phyloP scores from a whole-genome alignment of 2,113 vertebrate species.

The Orycteropus afer region DNA sequence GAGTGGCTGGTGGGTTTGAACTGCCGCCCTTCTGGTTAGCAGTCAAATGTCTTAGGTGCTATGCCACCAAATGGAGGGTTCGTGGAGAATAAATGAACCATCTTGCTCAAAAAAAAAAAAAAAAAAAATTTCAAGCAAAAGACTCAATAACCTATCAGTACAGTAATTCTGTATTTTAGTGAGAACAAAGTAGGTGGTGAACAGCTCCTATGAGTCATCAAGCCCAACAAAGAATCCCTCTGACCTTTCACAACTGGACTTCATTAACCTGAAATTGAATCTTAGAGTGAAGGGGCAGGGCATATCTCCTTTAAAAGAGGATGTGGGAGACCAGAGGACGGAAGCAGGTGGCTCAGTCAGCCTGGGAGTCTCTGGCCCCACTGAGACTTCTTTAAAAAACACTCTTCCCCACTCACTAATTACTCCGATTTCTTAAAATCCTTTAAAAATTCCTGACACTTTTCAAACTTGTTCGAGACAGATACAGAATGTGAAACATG shows the following conservation, averaged over 20 bases:
- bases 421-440: neutral
- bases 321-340: slow-evolving; percentile 42
- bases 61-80: too few relatives aligned
- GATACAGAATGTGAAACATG: neutral
- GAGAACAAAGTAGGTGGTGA: neutral
- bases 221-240: neutral
- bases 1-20: too few relatives aligned
- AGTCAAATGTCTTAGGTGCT: too few relatives aligned
- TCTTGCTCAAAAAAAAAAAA: too few relatives aligned
- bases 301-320: slow-evolving; percentile 51
- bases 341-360: slow-evolving; percentile 1
- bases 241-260: neutral
- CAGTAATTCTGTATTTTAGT: neutral
- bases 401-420: neutral
- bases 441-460: neutral
- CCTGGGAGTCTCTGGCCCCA: neutral
- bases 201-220: neutral
- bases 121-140: too few relatives aligned
- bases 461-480: neutral
- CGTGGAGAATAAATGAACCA: too few relatives aligned
- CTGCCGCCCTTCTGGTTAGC: too few relatives aligned
- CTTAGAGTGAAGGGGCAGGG: neutral
- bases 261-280: neutral
- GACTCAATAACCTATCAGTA: neutral
- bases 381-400: neutral